Percentiles rank a stretch among this genome's conserved stretches.
Conservation (phyloP, 2,797 vertebrate genomes). For the Brotula barbata region DNA sequence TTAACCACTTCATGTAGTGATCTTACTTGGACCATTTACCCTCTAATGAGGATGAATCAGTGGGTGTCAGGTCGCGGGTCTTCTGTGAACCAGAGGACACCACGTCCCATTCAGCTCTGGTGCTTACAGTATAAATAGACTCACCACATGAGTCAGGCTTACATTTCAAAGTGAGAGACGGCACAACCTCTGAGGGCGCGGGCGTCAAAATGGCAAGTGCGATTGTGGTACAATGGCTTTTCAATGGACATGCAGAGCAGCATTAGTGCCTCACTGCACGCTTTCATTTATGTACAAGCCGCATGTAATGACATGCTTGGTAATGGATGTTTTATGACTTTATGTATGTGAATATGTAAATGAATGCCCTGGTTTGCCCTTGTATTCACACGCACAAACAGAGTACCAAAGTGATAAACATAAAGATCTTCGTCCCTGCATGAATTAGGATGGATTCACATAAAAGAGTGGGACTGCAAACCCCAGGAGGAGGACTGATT, state of each 20-base stretch:
- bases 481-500: conserved; percentile 23
- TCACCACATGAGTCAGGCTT: conserved; percentile 53
- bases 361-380: conserved; percentile 25
- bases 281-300: conserved; percentile 7
- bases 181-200: conserved; percentile 33
- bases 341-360: conserved; percentile 32
- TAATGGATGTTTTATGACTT: conserved; percentile 22
- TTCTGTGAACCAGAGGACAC: conserved; percentile 49
- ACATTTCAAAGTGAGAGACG: conserved; percentile 42
- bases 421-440: conserved; percentile 12
- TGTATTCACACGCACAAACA: too few species aligned
- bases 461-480: conserved; percentile 18
- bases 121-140: conserved; percentile 49
- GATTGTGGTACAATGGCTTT: conserved; percentile 21
- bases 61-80: conserved; percentile 13
- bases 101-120: conserved; percentile 28
- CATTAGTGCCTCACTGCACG: conserved; percentile 4
- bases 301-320: conserved; percentile 37
- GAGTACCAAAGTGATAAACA: too few species aligned
- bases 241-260: conserved; percentile 3
- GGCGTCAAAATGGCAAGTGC: background rate
- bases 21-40: conserved; percentile 7
- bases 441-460: conserved; percentile 51
- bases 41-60: conserved; percentile 32
- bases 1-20: conserved; percentile 26